phyloP scores from a whole-genome alignment of 2,888 invertebrate genomes.

The Tachystola acroxantha region DNA sequence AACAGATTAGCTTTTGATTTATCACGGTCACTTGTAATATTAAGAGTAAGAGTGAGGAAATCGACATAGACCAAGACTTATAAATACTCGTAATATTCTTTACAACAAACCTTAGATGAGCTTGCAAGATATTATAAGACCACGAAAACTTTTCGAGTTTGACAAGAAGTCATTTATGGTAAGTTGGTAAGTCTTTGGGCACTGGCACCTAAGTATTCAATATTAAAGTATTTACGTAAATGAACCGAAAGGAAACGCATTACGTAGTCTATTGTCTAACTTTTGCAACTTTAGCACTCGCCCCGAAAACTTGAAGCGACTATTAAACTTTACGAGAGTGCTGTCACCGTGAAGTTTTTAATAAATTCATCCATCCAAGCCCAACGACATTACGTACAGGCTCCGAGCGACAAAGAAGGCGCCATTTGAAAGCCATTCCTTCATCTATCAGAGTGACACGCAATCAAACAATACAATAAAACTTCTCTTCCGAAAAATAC shows the following conservation, averaged over 20 bases:
- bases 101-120: too few relatives aligned
- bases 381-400: constrained; percentile 55
- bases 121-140: too few relatives aligned
- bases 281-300: constrained; percentile 37
- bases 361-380: constrained; percentile 64
- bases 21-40: too few relatives aligned
- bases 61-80: too few relatives aligned
- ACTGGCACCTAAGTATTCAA: too few relatives aligned
- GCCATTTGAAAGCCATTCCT: constrained; percentile 64
- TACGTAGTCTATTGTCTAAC: constrained; percentile 40
- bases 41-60: too few relatives aligned
- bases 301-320: constrained; percentile 44
- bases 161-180: too few relatives aligned
- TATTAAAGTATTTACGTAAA: constrained; percentile 18
- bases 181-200: too few relatives aligned
- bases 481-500: constrained; percentile 74
- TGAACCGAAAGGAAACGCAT: constrained; percentile 30
- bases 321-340: constrained; percentile 49
- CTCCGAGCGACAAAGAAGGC: constrained; percentile 50
- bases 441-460: constrained; percentile 75
- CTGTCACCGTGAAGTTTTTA: constrained; percentile 58
- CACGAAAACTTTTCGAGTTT: too few relatives aligned
- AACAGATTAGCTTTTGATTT: too few relatives aligned
- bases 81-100: too few relatives aligned
- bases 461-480: constrained; percentile 79